A percentile compares a stretch with the other conserved stretches of the same genome.
phyloP scores from a whole-genome alignment of 2,888 invertebrate species.

The Tachina lurida region DNA sequence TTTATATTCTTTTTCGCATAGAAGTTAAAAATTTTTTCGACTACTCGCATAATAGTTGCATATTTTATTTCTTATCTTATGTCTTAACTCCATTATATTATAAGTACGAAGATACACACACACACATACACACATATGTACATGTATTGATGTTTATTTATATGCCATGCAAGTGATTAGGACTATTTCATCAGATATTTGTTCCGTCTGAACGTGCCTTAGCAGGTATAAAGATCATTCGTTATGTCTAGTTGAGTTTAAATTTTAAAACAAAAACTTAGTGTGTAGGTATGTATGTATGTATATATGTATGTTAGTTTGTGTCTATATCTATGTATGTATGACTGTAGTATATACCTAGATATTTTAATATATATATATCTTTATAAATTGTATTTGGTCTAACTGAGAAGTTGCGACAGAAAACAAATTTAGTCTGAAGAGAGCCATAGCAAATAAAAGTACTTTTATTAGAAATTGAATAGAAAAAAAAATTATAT shows the following conservation, averaged over 20 bases:
- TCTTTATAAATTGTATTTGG: conserved; percentile 19
- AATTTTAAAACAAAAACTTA: background rate
- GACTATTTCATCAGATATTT: too few relatives aligned
- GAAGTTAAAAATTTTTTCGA: too few relatives aligned
- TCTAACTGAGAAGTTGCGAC: conserved; percentile 25
- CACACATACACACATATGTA: too few relatives aligned
- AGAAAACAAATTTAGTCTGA: conserved; percentile 41
- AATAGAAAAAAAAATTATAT: background rate
- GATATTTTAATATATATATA: background rate
- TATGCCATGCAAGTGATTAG: too few relatives aligned
- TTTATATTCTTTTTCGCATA: too few relatives aligned
- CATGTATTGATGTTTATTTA: too few relatives aligned
- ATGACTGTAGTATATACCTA: too few relatives aligned
- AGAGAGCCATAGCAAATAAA: conserved; percentile 32
- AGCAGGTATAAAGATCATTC: conserved; percentile 15
- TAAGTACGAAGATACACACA: too few relatives aligned
- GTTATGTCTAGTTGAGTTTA: background rate
- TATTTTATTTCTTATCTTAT: too few relatives aligned
- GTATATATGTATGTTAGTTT: background rate
- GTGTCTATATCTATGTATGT: too few relatives aligned
- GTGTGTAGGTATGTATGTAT: background rate
- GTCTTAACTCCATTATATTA: too few relatives aligned
- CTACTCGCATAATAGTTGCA: too few relatives aligned
- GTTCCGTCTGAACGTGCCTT: background rate
- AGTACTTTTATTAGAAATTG: background rate